A percentile compares a stretch with the other conserved stretches of the same genome.
phyloP scores from a whole-genome alignment of 2,888 invertebrate genomes.

The Mythimna ferrago region DNA sequence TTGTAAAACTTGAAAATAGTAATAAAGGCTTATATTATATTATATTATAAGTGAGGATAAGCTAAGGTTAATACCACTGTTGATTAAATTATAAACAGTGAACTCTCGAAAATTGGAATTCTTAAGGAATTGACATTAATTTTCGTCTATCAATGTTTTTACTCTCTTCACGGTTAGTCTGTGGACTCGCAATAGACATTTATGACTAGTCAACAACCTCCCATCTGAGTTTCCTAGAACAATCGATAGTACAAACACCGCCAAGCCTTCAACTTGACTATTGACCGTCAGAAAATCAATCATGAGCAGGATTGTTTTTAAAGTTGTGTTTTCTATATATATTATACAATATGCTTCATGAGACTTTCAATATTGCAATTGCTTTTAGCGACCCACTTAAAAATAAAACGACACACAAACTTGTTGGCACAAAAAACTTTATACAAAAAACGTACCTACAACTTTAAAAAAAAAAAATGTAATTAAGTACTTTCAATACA shows the following conservation, averaged over 20 bases:
- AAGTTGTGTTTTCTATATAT: background rate
- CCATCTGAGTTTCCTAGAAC: background rate
- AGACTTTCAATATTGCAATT: background rate
- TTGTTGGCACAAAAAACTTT: too few relatives aligned
- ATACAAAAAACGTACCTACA: too few relatives aligned
- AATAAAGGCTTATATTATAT: too few relatives aligned
- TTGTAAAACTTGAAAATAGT: too few relatives aligned
- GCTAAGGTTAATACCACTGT: background rate
- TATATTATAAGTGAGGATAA: background rate
- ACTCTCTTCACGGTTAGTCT: too few relatives aligned
- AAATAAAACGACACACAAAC: background rate
- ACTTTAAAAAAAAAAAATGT: too few relatives aligned
- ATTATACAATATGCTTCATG: background rate
- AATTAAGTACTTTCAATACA: too few relatives aligned
- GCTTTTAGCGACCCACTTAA: too few relatives aligned
- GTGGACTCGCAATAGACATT: background rate
- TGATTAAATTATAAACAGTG: background rate
- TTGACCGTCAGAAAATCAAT: constrained; percentile 22
- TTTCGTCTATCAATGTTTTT: background rate
- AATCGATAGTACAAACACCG: constrained; percentile 27
- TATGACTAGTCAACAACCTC: background rate
- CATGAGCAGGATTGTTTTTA: background rate
- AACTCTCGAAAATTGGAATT: background rate
- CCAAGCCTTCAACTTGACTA: constrained; percentile 20
- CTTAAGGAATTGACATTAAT: background rate